Base-by-base conservation (phyloP, 2,797 vertebrate species). In the Myripristis murdjan region DNA sequence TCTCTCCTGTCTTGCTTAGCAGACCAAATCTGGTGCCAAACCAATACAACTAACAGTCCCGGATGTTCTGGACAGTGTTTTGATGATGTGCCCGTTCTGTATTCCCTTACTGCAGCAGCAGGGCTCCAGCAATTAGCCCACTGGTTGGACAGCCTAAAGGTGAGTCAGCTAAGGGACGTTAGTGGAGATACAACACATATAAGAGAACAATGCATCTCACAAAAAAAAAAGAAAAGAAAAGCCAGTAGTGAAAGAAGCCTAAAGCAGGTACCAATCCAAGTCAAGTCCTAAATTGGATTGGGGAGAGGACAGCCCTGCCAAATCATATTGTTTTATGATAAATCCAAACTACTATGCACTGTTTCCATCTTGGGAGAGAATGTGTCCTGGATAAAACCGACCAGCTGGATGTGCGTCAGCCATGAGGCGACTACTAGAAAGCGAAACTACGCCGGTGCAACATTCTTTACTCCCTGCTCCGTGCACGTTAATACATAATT, bases 401-500 rank as follows among this genome's bases (percentile, higher is more conserved):
- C 24, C 56, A 20, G 37, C 5, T 47, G 53, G 61, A 31, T 63
- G 64, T 53, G 41, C 31, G 15, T 63, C 41, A 70, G 63, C 69
- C 41, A 61, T 64, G 47, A 68, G 51, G 66, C 39, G 2, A 28
- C n/a, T 28, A 62, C 53, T n/a, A 7, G 14, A 55, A 23, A 74
- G 54, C 66, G 53, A 41, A 59, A 66, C 71, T 26, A 26, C 14
- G 22, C 22, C 28, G 5, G 10, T 41, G 7, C 48, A 33, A 61
- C 56, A 37, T 68, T 46, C 14, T 22, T 41, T 53, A 10, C 59
- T 64, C 44, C 44, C 18, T 31, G 59, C 58, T 78, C 66, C 54
- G 55, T 22, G 74, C 67, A 61, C 56, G 15, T 41, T 52, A 62
- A 82, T 73, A 48, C 59, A 79, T 84, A 71, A 87, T 63, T 75